A percentile compares a stretch with the other conserved stretches of the same genome.
Evolutionary conservation across 2,888 invertebrate genomes (phyloP).

Genomic region (Cylindroiulus punctatus): DNA sequence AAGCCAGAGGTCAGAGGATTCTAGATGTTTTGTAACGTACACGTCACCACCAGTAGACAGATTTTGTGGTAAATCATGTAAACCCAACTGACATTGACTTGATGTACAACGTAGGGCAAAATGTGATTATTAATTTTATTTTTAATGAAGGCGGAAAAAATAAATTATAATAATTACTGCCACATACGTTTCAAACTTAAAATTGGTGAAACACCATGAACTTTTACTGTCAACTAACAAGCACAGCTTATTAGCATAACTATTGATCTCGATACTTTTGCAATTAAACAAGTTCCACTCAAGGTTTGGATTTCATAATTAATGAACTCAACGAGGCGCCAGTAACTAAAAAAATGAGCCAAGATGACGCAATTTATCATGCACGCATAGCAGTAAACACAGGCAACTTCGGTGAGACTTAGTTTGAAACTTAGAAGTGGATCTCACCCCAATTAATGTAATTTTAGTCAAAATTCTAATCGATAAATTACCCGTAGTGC

Average conservation of each 20-base stretch:
- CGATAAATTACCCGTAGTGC: constrained; percentile 12
- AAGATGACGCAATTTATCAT: not conserved
- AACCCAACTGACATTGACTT: no score
- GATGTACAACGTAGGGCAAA: no score
- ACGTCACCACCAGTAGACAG: no score
- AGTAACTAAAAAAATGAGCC: not conserved
- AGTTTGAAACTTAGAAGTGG: not conserved
- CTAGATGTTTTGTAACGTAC: no score
- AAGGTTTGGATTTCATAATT: constrained; percentile 1
- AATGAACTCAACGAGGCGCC: not conserved
- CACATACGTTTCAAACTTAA: no score
- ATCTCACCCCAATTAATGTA: not conserved
- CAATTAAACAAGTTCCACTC: not conserved
- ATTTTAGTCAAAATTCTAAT: not conserved
- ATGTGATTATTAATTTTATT: no score
- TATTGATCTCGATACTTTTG: not conserved
- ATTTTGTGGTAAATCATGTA: no score
- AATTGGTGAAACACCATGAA: no score
- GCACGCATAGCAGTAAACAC: not conserved
- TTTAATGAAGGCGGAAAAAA: no score
- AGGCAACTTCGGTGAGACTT: not conserved
- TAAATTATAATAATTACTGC: no score
- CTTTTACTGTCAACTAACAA: no score
- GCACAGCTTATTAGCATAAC: not conserved
- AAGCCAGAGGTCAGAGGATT: no score